Percentiles rank a stretch among this genome's conserved stretches.
Evolutionary conservation across 2,888 invertebrate genomes (phyloP).

Genomic region (Hirtodrosophila confusa): DNA sequence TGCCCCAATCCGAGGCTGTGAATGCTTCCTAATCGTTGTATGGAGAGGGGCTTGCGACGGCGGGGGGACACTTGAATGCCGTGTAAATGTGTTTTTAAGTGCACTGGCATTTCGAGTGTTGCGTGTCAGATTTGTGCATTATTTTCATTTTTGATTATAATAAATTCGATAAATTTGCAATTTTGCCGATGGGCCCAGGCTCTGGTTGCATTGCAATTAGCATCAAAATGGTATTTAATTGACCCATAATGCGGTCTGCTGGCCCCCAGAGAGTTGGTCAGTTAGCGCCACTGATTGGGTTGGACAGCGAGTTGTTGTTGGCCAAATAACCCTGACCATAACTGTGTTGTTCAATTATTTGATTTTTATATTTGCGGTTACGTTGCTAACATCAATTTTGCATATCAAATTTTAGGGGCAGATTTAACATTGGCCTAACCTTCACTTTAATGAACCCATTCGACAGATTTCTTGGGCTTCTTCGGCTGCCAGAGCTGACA

Average conservation of each 20-base stretch:
- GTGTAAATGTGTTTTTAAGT: conserved; percentile 64
- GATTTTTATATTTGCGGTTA: conserved; percentile 30
- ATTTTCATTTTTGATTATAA: conserved; percentile 41
- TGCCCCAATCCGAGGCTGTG: background rate
- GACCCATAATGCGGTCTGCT: conserved; percentile 67
- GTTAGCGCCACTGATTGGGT: conserved; percentile 34
- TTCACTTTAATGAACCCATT: conserved; percentile 43
- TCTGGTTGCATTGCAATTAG: conserved; percentile 52
- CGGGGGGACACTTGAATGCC: background rate
- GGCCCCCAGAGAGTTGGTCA: conserved; percentile 52
- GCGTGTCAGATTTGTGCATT: conserved; percentile 53
- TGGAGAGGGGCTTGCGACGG: background rate
- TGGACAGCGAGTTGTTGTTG: conserved; percentile 22
- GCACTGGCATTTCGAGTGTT: conserved; percentile 38
- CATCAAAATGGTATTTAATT: conserved; percentile 76
- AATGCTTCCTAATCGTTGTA: background rate
- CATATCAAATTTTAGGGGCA: conserved; percentile 16
- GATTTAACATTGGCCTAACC: conserved; percentile 61
- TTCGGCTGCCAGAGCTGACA: conserved; percentile 18
- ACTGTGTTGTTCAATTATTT: conserved; percentile 29
- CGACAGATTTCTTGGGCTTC: conserved; percentile 2
- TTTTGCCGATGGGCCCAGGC: conserved; percentile 18
- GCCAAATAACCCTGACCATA: conserved; percentile 18
- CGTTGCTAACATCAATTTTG: conserved; percentile 19
- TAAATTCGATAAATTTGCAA: conserved; percentile 48